A percentile compares a stretch with the other conserved stretches of the same genome.
These are phyloP conservation scores for Platycheirus rosarum DNA, from an alignment of 2,888 invertebrate genomes.

Conservation along the genomic window DNA sequence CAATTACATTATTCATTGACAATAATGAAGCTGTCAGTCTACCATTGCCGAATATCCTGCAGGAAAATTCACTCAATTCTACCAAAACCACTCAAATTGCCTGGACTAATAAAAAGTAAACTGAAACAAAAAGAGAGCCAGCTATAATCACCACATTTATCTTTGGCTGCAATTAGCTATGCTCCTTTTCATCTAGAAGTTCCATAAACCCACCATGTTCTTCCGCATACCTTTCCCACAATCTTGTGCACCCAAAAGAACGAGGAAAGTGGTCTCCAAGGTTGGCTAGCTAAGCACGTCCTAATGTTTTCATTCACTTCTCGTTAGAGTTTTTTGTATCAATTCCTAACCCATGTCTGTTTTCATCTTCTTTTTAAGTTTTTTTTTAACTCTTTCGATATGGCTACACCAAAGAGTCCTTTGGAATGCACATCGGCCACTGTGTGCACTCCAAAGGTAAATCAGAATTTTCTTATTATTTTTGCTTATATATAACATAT, in stretches of 20 bases:
- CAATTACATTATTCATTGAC: slow-evolving; percentile 23
- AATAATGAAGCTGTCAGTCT: slow-evolving; percentile 34
- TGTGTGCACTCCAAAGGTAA: slow-evolving; percentile 44
- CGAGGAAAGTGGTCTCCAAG: slow-evolving; percentile 65
- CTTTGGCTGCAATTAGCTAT: slow-evolving; percentile 64
- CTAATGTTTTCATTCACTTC: slow-evolving; percentile 72
- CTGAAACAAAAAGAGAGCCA: slow-evolving; percentile 28
- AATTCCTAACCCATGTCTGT: slow-evolving; percentile 35
- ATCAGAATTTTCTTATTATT: slow-evolving; percentile 48
- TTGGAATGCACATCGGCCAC: slow-evolving; percentile 4
- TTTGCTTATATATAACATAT: too few species aligned
- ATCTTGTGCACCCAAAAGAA: slow-evolving; percentile 48
- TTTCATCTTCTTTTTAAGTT: slow-evolving; percentile 30
- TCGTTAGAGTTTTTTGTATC: slow-evolving; percentile 71
- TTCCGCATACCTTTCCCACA: too few species aligned
- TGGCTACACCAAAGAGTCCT: slow-evolving; percentile 17
- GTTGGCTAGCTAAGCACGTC: slow-evolving; percentile 68
- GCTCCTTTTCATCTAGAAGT: slow-evolving; percentile 48
- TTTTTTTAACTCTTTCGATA: slow-evolving; percentile 25
- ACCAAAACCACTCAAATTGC: slow-evolving; percentile 33
- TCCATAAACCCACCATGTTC: too few species aligned
- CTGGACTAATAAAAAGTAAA: slow-evolving; percentile 46
- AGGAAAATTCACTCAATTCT: slow-evolving; percentile 17
- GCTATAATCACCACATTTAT: slow-evolving; percentile 51
- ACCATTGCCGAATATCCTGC: slow-evolving; percentile 11